Base-by-base conservation (phyloP, 2,113 vertebrate species). In the Peucedramus taeniatus region DNA sequence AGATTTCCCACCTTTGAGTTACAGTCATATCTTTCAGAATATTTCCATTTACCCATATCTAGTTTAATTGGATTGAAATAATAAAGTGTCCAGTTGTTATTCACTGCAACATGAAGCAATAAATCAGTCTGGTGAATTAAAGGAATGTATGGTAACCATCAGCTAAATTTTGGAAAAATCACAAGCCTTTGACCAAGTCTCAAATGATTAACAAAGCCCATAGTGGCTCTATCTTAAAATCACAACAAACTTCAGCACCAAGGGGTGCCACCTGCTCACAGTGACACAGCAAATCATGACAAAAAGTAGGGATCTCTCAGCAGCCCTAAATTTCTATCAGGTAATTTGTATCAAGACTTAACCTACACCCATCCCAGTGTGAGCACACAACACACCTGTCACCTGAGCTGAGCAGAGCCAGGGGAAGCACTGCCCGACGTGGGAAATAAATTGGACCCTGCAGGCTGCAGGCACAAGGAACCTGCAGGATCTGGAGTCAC, bases 321-420 rank as follows among this genome's bases (percentile, higher is more conserved):
- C n/a, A 11, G 1, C 39, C 50, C 63, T 42, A 18, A 16, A 83
- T 66, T 87, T 90, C 45, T 61, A 4, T 39, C 37, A 1, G 5
- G 44, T 26, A 21, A 49, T 60, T 75, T 51, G 13, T 19, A n/a
- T 42, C 42, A 50, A 70, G 61, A 16, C n/a, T 66, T 78, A 35
- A 71, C 40, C 70, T 42, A 27, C 10, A 15, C 40, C 6, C 0
- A 0, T 27, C 45, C 53, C 33, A 57, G 10, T 0, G 3, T 4
- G 76, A 70, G 64, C 47, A 70, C 18, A 24, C 8, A 27, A 20
- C 51, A 10, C 20, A 50, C 8, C 37, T 57, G 18, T 20, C 79
- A 53, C 47, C 61, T 13, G 66, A 66, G 68, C 11, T 1, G 4
- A 30, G 75, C 26, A 49, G 59, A 79, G 53, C 0, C 6, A 83